Evolutionary conservation across 2,113 vertebrate species (phyloP).

Genomic region (Reinhardtius hippoglossoides): DNA sequence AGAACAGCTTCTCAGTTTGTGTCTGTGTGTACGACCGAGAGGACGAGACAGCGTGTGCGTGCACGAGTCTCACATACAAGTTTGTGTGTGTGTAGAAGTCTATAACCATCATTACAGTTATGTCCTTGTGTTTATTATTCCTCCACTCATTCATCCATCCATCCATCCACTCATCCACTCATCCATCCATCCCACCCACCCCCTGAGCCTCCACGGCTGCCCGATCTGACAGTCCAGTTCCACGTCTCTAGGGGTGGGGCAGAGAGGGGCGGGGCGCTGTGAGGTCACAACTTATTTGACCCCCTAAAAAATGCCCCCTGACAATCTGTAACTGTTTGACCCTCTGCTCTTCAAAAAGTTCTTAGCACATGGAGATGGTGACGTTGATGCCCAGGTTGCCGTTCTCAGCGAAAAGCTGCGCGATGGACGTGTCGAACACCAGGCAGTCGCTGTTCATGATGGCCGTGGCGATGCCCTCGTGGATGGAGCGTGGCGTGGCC

Average conservation of each 20-base stretch:
- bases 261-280: constrained; percentile 18
- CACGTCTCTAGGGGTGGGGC: constrained; percentile 55
- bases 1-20: constrained; percentile 46
- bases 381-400: constrained; percentile 99
- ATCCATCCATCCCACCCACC: constrained; percentile 42
- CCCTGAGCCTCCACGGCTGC: constrained; percentile 53
- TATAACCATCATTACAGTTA: constrained; percentile 44
- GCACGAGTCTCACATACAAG: constrained; percentile 43
- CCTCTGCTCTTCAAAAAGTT: constrained; percentile 44
- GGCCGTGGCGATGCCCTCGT: constrained; percentile 98
- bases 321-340: constrained; percentile 41
- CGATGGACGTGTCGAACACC: constrained; percentile 99
- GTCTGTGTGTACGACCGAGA: constrained; percentile 29
- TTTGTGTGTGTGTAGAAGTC: constrained; percentile 51
- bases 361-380: constrained; percentile 99
- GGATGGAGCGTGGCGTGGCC: constrained; percentile 97
- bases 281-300: constrained; percentile 51
- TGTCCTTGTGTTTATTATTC: constrained; percentile 40
- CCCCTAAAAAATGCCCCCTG: constrained; percentile 39
- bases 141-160: constrained; percentile 34
- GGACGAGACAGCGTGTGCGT: constrained; percentile 36
- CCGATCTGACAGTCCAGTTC: constrained; percentile 67
- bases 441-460: constrained; percentile 99
- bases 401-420: constrained; percentile 99
- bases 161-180: constrained; percentile 27